These are phyloP conservation scores for Sphinx pinastri DNA, from an alignment of 2,888 invertebrate genomes.

Conservation along the genomic window DNA sequence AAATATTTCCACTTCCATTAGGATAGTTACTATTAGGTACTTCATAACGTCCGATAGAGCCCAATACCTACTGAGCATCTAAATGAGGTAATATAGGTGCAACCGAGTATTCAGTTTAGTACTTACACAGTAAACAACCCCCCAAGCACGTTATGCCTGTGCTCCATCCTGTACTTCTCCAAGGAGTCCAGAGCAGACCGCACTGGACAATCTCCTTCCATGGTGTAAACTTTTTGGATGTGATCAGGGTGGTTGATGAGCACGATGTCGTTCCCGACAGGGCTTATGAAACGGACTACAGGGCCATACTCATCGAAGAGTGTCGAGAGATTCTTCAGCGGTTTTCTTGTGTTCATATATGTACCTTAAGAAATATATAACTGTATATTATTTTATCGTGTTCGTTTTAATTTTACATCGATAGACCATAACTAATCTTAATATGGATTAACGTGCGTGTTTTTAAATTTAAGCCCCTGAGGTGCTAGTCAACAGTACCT, in stretches of 20 bases:
- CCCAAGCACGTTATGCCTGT: slow-evolving; percentile 79
- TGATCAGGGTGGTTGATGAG: slow-evolving; percentile 86
- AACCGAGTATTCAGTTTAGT: neutral
- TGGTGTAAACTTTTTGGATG: slow-evolving; percentile 84
- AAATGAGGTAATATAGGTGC: too few species aligned
- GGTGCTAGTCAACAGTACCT: too few species aligned
- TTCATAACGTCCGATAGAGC: too few species aligned
- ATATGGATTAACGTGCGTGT: too few species aligned
- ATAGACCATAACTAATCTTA: too few species aligned
- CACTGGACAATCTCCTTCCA: slow-evolving; percentile 85
- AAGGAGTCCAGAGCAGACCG: slow-evolving; percentile 86
- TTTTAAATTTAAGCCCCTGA: too few species aligned
- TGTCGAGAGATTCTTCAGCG: slow-evolving; percentile 59
- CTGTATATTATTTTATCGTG: too few species aligned
- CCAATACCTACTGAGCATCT: too few species aligned
- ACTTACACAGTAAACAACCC: slow-evolving; percentile 84
- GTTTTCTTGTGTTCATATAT: slow-evolving; percentile 57
- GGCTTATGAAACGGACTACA: slow-evolving; percentile 86
- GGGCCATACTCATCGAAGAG: slow-evolving; percentile 85
- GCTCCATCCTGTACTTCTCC: slow-evolving; percentile 85
- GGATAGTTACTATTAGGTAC: too few species aligned
- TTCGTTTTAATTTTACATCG: too few species aligned
- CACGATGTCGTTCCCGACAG: slow-evolving; percentile 86
- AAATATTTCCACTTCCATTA: too few species aligned
- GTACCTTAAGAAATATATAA: slow-evolving; percentile 50